These are phyloP conservation scores for Drosophila lacicola DNA, from an alignment of 2,888 invertebrate species.

Conservation along the genomic window DNA sequence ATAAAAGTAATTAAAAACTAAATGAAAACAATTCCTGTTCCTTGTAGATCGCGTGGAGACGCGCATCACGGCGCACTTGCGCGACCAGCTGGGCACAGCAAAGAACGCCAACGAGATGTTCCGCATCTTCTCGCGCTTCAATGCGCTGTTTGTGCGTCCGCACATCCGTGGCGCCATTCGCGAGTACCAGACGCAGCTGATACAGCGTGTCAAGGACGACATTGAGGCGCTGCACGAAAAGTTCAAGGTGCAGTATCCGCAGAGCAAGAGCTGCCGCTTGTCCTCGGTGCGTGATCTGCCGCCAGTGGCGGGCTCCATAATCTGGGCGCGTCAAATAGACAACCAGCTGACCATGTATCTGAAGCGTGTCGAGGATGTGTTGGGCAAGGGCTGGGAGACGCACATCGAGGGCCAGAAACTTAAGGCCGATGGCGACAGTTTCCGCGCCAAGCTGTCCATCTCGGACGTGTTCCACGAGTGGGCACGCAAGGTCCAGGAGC, in stretches of 20 bases:
- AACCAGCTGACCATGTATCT: conserved; percentile 98
- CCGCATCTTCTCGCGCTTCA: conserved; percentile 98
- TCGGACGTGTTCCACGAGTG: conserved; percentile 99
- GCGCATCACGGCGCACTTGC: conserved; percentile 97
- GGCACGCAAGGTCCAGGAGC: conserved; percentile 96
- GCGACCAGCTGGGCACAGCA: conserved; percentile 99
- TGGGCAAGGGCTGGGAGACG: conserved; percentile 99
- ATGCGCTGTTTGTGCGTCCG: conserved; percentile 98
- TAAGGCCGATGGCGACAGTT: conserved; percentile 99
- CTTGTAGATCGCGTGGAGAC: conserved; percentile 95
- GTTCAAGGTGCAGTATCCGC: conserved; percentile 98
- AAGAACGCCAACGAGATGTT: conserved; percentile 99
- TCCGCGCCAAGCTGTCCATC: conserved; percentile 97
- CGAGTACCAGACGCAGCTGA: conserved; percentile 99
- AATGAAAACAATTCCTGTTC: neutral
- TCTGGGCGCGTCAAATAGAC: conserved; percentile 99
- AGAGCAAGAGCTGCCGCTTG: conserved; percentile 96
- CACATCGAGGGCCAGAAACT: conserved; percentile 99
- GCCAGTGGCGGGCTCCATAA: conserved; percentile 98
- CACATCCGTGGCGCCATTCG: conserved; percentile 99
- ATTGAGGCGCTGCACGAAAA: conserved; percentile 99
- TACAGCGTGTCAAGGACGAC: conserved; percentile 99
- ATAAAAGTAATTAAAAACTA: neutral
- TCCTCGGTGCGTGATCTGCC: conserved; percentile 97
- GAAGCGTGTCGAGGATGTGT: conserved; percentile 98